These are phyloP conservation scores for Neoarius graeffei DNA, from an alignment of 2,113 vertebrate species.

Conservation along the genomic window DNA sequence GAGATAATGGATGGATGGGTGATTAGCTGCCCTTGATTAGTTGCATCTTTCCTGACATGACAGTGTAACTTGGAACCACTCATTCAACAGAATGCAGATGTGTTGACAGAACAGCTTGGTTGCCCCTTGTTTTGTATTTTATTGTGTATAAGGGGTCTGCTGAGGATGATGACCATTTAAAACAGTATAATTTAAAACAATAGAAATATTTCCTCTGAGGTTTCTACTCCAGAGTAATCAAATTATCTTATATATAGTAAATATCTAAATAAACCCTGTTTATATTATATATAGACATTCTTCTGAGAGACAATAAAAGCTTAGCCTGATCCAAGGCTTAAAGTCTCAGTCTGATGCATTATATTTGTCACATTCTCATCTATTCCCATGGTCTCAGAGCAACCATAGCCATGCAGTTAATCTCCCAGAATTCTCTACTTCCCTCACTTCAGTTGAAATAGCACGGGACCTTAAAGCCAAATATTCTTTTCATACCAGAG, in stretches of 20 bases:
- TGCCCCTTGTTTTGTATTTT: not conserved
- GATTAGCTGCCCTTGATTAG: not conserved
- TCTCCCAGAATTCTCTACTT: slow-evolving; percentile 16
- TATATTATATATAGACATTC: not conserved
- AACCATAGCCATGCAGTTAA: not conserved
- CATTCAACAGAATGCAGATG: slow-evolving; percentile 2
- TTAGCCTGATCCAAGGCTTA: not conserved
- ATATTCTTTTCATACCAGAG: not conserved
- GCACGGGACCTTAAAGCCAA: not conserved
- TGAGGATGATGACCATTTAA: not conserved
- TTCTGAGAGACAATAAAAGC: not conserved
- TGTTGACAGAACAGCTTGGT: slow-evolving; percentile 23
- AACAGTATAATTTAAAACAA: not conserved
- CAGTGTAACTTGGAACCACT: not conserved
- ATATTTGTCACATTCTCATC: slow-evolving; percentile 18
- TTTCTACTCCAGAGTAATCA: not conserved
- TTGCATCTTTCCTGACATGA: slow-evolving; percentile 39
- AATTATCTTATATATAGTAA: not conserved
- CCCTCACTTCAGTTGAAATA: not conserved
- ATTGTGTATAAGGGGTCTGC: not conserved
- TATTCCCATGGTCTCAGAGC: not conserved
- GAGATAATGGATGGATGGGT: too few species aligned
- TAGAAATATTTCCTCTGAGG: not conserved
- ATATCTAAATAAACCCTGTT: not conserved
- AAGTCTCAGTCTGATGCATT: not conserved